These are phyloP conservation scores for Amphipyra berbera DNA, from an alignment of 2,888 invertebrate species.

Conservation along the genomic window DNA sequence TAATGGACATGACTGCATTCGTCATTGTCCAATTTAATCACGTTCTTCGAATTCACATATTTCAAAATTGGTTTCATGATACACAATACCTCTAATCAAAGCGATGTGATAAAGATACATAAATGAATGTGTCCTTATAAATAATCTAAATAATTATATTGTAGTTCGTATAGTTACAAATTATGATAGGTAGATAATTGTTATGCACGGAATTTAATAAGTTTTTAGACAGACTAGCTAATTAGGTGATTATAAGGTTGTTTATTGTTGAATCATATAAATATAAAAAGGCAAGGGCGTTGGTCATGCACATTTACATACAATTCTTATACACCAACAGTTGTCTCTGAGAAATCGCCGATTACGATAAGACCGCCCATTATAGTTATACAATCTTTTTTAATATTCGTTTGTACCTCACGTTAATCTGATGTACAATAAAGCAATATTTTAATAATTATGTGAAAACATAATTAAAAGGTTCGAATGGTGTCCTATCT, in stretches of 20 bases:
- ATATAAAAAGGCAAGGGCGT: too few species aligned
- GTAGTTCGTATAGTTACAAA: conserved; percentile 1
- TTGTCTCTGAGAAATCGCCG: neutral
- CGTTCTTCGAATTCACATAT: conserved; percentile 17
- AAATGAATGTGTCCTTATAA: conserved; percentile 1
- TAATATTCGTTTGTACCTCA: neutral
- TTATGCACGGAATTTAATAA: conserved; percentile 2
- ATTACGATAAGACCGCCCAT: neutral
- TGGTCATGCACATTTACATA: neutral
- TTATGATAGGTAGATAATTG: conserved; percentile 9
- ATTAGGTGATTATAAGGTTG: too few species aligned
- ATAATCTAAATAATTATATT: conserved; percentile 32
- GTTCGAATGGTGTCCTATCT: neutral
- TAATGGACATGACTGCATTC: conserved; percentile 5
- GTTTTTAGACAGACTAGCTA: conserved; percentile 2
- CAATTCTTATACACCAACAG: neutral
- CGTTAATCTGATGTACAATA: neutral
- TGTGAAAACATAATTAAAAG: neutral
- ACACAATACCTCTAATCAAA: conserved; percentile 2
- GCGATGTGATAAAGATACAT: conserved; percentile 24
- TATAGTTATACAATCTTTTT: neutral
- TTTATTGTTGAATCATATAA: too few species aligned
- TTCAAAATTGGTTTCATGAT: conserved; percentile 24
- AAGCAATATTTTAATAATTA: neutral
- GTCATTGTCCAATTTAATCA: conserved; percentile 25